A percentile compares a stretch with the other conserved stretches of the same genome.
Conservation (phyloP, 2,113 vertebrate species). For the Oryzias melastigma region DNA sequence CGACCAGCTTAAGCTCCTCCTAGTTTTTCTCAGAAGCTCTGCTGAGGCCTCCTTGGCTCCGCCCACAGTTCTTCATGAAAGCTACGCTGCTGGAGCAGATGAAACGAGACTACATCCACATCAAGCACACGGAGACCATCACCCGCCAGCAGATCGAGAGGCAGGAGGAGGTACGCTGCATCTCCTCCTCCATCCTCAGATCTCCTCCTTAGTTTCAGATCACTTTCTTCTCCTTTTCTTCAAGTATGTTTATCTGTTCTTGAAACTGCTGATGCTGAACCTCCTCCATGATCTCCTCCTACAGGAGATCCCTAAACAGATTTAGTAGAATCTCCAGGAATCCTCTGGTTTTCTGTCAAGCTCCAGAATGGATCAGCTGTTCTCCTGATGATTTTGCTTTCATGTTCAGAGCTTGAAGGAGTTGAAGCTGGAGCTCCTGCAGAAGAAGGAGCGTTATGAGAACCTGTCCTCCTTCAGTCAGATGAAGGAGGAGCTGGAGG, state of each 20-base stretch:
- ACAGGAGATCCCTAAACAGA: no score
- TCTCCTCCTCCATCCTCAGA: no score
- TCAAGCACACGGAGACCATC: constrained; percentile 83
- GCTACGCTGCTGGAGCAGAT: constrained; percentile 92
- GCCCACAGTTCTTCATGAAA: constrained; percentile 91
- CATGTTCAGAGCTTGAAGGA: constrained; percentile 46
- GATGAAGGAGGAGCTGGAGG: constrained; percentile 34
- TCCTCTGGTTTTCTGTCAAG: no score
- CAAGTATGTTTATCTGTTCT: no score
- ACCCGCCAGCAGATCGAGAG: constrained; percentile 53
- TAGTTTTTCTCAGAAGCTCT: background rate
- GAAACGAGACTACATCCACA: constrained; percentile 89
- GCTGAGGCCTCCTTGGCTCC: background rate
- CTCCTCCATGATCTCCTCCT: no score
- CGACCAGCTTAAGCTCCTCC: background rate
- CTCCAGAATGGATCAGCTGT: no score
- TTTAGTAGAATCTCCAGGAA: no score
- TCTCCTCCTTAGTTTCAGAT: no score
- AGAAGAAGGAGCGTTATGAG: constrained; percentile 52
- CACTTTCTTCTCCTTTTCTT: no score
- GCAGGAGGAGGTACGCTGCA: constrained; percentile 46
- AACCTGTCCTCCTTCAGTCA: constrained; percentile 34
- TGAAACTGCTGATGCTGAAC: no score
- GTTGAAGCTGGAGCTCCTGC: constrained; percentile 46
- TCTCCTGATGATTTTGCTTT: background rate